These are phyloP conservation scores for Heteropelma amictum DNA, from an alignment of 2,888 invertebrate species.

Conservation along the genomic window DNA sequence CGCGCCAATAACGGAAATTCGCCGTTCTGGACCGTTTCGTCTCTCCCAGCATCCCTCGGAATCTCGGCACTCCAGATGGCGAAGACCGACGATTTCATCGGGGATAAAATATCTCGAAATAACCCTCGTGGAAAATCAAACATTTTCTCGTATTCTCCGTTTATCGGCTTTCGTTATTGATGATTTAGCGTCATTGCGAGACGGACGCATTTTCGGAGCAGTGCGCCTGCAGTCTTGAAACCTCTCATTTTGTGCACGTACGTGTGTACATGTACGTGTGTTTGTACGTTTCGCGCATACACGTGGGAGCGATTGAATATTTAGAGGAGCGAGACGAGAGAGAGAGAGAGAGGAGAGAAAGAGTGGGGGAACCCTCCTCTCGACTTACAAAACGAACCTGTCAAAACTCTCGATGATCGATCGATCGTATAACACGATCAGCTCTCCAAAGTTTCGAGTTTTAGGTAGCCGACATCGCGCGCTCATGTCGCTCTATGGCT, in stretches of 20 bases:
- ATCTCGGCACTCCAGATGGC: slow-evolving; percentile 44
- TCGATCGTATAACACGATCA: slow-evolving; percentile 67
- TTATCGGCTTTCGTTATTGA: slow-evolving; percentile 44
- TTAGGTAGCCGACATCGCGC: slow-evolving; percentile 57
- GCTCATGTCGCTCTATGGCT: slow-evolving; percentile 54
- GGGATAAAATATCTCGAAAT: slow-evolving; percentile 27
- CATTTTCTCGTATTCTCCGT: slow-evolving; percentile 14
- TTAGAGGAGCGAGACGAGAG: neutral
- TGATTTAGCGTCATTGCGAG: slow-evolving; percentile 31
- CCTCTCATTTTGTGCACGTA: neutral
- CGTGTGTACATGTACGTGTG: neutral
- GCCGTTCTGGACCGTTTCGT: slow-evolving; percentile 46
- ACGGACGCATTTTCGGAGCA: slow-evolving; percentile 10
- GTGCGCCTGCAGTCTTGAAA: neutral
- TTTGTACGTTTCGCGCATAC: slow-evolving; percentile 13
- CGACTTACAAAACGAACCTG: slow-evolving; percentile 70
- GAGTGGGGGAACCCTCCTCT: slow-evolving; percentile 46
- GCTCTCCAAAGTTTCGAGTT: slow-evolving; percentile 63
- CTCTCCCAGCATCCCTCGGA: slow-evolving; percentile 23
- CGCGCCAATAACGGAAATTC: slow-evolving; percentile 41
- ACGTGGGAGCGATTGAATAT: slow-evolving; percentile 43
- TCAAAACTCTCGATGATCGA: slow-evolving; percentile 73
- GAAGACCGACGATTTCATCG: slow-evolving; percentile 1
- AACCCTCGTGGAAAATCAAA: neutral
- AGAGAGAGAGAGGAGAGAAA: neutral